Percentiles rank a stretch among this genome's conserved stretches.
Evolutionary conservation across 2,888 invertebrate species (phyloP).

Genomic region (Pollenia labialis): DNA sequence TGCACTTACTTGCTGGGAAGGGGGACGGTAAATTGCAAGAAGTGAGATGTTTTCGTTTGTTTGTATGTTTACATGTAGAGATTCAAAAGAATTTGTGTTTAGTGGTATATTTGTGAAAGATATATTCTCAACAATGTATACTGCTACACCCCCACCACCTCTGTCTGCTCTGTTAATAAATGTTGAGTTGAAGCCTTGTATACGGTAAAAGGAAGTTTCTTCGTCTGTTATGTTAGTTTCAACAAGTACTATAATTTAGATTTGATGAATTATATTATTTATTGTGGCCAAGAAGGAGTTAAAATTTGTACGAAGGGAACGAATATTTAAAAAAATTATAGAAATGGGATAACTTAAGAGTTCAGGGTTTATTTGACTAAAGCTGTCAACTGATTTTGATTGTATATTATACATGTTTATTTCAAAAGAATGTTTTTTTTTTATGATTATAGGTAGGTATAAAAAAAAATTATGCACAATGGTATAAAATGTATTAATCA

Average conservation of each 20-base stretch:
- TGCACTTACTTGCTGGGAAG: not conserved
- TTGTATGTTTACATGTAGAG: not conserved
- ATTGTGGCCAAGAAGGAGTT: not conserved
- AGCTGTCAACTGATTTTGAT: too few relatives aligned
- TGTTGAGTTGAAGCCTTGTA: not conserved
- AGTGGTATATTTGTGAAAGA: not conserved
- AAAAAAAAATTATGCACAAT: too few relatives aligned
- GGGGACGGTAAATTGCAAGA: not conserved
- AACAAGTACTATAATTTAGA: slow-evolving; percentile 10
- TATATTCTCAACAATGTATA: slow-evolving; percentile 1
- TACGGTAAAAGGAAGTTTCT: not conserved
- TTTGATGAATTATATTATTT: not conserved
- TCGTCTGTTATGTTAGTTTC: slow-evolving; percentile 20
- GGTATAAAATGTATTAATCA: too few relatives aligned
- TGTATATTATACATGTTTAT: too few relatives aligned
- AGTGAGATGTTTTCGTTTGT: not conserved
- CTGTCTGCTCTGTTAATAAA: not conserved
- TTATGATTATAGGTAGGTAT: too few relatives aligned
- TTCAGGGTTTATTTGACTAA: not conserved
- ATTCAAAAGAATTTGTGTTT: not conserved
- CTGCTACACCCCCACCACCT: not conserved
- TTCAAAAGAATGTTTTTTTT: too few relatives aligned
- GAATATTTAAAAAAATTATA: slow-evolving; percentile 3
- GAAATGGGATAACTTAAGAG: not conserved
- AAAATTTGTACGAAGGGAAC: not conserved